Conservation (phyloP, 2,797 vertebrate genomes). For the Botia almorhae region DNA sequence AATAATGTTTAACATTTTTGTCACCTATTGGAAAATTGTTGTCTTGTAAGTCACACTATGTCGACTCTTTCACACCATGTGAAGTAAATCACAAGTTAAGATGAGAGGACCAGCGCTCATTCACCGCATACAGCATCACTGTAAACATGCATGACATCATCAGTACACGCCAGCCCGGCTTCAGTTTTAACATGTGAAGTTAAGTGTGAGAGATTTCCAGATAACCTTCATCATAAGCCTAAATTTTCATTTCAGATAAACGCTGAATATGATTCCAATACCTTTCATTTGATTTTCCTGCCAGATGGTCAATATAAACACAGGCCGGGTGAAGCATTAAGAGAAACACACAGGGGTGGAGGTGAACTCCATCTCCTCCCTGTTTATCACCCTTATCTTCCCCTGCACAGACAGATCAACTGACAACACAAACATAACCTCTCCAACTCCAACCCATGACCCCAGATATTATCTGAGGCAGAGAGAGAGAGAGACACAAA, state of each 20-base stretch:
- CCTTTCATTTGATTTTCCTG: neutral
- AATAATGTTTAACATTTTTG: too few relatives aligned
- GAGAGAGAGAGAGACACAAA: conserved; percentile 39
- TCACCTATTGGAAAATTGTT: too few relatives aligned
- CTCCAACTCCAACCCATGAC: neutral
- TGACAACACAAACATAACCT: conserved; percentile 30
- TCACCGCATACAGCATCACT: neutral
- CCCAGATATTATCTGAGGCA: neutral
- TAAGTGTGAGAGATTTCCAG: too few relatives aligned
- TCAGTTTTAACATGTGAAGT: too few relatives aligned
- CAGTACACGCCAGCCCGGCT: neutral
- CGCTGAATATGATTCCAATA: neutral
- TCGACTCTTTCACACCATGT: neutral
- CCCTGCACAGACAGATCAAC: conserved; percentile 11
- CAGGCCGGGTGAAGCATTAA: neutral
- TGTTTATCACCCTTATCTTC: conserved; percentile 10
- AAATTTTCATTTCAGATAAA: neutral
- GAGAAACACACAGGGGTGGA: neutral
- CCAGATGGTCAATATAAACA: neutral
- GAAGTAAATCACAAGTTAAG: neutral
- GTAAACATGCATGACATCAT: neutral
- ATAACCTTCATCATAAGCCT: neutral
- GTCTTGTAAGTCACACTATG: neutral
- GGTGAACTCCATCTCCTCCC: neutral
- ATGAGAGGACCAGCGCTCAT: too few relatives aligned